Base-by-base conservation (phyloP, 1,140 invertebrate genomes). In the Brachionus rubens region DNA sequence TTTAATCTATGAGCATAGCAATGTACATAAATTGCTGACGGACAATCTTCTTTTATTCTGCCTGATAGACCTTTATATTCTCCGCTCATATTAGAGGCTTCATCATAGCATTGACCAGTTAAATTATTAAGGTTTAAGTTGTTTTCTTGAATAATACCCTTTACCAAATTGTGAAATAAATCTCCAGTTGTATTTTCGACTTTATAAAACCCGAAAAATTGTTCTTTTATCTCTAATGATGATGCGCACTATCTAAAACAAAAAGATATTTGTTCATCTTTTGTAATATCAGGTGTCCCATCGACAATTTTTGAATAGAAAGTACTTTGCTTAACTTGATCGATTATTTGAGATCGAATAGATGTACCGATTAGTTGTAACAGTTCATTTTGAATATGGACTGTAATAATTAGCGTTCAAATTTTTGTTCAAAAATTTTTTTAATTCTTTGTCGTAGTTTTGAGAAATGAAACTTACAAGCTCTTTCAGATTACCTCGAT, bases 101-200 rank as follows among this genome's bases (percentile, higher is more conserved):
- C 62, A 68, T 68, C 62, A 68, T 68, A 68, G 7, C 41, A 68
- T 28, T 68, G 62, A 28, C 62, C 62, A 68, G 36, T 28, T 30
- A 47, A 30, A 28, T 47, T 26, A n/a, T 28, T n/a, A 6, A 68
- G 28, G 4, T 43, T 43, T 9, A 68, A 33, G n/a, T 28, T 30
- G 2, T n/a, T 9, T 47, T 68, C 24, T 12, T 47, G 24, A n/a
- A 68, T 14, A 3, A 6, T 2, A 30, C 47, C 3, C 28, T 47
- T 65, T 28, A 47, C 7, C 28, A 68, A 28, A 3, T 28, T 36
- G n/a, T 5, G 14, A 1, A 36, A 1, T 7, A 1, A n/a, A 1
- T 54, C 50, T 2, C 50, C 50, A 26, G 21, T 28, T 24, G 50
- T 54, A 12, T 54, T 54, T 26, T 10, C 21, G n/a, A 41, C 56